phyloP scores from a whole-genome alignment of 2,113 vertebrate species.

The Prionailurus viverrinus region DNA sequence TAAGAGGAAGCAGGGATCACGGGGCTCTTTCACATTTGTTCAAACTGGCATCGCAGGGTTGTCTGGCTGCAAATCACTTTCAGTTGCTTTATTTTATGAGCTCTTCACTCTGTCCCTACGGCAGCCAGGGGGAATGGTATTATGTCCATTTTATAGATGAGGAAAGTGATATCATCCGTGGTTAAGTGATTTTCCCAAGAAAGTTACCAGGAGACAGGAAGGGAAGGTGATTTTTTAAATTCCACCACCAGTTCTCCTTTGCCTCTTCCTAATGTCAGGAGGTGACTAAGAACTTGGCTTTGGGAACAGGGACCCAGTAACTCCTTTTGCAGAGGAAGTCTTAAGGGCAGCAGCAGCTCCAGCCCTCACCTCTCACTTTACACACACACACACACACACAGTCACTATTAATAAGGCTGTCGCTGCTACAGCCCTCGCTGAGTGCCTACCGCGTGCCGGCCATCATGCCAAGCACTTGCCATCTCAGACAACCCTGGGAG shows the following conservation, averaged over 20 bases:
- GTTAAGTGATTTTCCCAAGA: neutral
- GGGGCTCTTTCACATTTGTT: neutral
- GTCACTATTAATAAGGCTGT: neutral
- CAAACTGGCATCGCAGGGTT: accelerated
- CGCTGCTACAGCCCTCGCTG: neutral
- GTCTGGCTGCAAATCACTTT: neutral
- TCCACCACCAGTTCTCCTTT: neutral
- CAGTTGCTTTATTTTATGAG: conserved; percentile 7
- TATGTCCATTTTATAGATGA: conserved; percentile 50
- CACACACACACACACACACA: no score
- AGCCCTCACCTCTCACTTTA: accelerated
- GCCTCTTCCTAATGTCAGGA: neutral
- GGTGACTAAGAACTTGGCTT: neutral
- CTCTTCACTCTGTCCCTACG: neutral
- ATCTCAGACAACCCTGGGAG: neutral
- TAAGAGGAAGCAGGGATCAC: neutral
- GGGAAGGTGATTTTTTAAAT: neutral
- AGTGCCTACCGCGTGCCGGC: neutral
- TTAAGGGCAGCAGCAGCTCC: neutral
- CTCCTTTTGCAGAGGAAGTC: neutral
- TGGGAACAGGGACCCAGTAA: neutral
- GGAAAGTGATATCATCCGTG: neutral
- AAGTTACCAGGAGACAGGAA: neutral
- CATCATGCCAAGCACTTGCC: neutral
- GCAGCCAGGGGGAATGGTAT: neutral